phyloP scores from a whole-genome alignment of 2,113 vertebrate species.

The Recurvirostra avosetta region DNA sequence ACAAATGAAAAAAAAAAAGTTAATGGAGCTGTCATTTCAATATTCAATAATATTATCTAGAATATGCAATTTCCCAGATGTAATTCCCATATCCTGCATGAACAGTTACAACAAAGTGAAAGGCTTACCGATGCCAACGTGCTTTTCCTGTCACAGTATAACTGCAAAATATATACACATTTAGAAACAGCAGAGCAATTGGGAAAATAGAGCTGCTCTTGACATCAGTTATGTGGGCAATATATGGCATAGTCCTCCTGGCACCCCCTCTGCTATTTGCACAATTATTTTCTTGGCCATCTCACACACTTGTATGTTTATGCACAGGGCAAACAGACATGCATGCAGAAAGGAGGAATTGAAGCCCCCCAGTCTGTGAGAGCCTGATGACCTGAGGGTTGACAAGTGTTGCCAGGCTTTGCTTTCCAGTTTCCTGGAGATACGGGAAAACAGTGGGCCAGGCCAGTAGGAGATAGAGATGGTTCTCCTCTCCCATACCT shows the following conservation, averaged over 20 bases:
- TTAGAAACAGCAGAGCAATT: neutral
- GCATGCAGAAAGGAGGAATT: neutral
- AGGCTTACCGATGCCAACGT: neutral
- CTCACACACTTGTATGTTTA: neutral
- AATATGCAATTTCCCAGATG: neutral
- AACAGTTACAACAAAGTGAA: neutral
- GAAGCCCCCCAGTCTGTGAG: neutral
- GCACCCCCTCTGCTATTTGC: neutral
- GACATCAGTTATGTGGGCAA: neutral
- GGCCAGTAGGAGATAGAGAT: neutral
- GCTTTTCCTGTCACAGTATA: neutral
- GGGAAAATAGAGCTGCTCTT: neutral
- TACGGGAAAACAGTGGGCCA: neutral
- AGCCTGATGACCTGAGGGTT: neutral
- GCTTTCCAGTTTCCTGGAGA: neutral
- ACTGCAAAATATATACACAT: neutral
- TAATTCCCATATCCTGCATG: neutral
- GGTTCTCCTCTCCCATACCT: neutral
- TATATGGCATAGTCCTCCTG: neutral
- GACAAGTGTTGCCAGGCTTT: neutral
- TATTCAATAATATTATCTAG: neutral
- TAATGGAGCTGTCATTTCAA: neutral
- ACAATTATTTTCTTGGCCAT: neutral
- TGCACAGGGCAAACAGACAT: rapidly evolving
- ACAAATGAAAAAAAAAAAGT: neutral